Evolutionary conservation across 2,113 vertebrate species (phyloP).

Genomic region (Egretta garzetta): DNA sequence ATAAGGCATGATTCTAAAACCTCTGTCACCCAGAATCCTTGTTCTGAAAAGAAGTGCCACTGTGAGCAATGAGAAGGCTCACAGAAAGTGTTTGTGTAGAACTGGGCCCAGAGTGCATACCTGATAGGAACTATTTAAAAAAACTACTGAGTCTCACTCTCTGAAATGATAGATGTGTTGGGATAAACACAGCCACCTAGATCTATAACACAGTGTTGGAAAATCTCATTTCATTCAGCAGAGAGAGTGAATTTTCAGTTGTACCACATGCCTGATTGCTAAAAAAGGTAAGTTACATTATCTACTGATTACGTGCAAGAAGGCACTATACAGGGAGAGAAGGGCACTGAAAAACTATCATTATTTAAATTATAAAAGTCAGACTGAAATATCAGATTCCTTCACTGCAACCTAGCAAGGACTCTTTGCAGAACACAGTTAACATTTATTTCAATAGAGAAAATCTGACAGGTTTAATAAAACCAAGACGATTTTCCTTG

Average conservation of each 20-base stretch:
- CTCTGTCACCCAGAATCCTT: background rate
- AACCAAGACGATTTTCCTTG: conserved; percentile 52
- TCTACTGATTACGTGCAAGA: conserved; percentile 20
- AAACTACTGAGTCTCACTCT: background rate
- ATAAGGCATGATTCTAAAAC: background rate
- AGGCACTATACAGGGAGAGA: background rate
- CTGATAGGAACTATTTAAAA: background rate
- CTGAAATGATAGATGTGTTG: conserved; percentile 16
- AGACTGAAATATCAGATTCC: conserved; percentile 5
- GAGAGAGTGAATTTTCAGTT: conserved; percentile 27
- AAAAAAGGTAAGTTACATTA: conserved; percentile 19
- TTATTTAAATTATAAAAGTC: conserved; percentile 40
- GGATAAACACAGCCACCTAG: conserved; percentile 38
- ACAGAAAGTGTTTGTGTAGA: background rate
- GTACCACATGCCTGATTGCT: background rate
- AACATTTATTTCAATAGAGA: conserved; percentile 45
- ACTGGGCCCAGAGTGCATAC: accelerated
- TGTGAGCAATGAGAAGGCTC: background rate
- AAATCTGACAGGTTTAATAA: conserved; percentile 59
- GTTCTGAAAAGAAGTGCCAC: background rate
- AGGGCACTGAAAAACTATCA: conserved; percentile 11
- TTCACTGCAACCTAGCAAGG: background rate
- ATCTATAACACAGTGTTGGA: background rate
- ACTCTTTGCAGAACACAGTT: conserved; percentile 17
- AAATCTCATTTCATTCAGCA: conserved; percentile 17